These are phyloP conservation scores for Buphagus erythrorhynchus DNA, from an alignment of 2,797 vertebrate genomes.

Conservation along the genomic window DNA sequence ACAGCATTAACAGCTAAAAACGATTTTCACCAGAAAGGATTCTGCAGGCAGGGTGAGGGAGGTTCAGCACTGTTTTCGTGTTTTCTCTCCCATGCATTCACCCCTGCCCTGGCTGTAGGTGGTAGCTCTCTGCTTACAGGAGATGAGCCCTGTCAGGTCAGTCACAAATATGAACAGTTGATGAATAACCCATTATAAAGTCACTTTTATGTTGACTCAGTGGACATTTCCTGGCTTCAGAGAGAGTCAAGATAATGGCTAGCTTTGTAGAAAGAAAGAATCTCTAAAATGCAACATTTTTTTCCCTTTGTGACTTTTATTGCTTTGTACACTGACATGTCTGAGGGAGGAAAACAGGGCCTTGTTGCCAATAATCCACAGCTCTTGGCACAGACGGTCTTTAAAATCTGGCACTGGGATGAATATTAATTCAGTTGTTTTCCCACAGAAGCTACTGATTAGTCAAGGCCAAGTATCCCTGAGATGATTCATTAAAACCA, in stretches of 20 bases:
- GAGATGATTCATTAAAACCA: slow-evolving; percentile 73
- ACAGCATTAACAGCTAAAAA: slow-evolving; percentile 49
- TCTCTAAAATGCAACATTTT: slow-evolving; percentile 74
- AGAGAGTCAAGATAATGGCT: slow-evolving; percentile 67
- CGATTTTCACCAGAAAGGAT: slow-evolving; percentile 43
- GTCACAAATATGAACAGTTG: slow-evolving; percentile 70
- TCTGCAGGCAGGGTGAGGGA: neutral
- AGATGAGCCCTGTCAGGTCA: slow-evolving; percentile 63
- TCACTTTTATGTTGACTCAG: slow-evolving; percentile 71
- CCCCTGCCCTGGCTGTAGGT: slow-evolving; percentile 54
- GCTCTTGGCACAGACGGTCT: slow-evolving; percentile 60
- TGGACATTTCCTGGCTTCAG: slow-evolving; percentile 70
- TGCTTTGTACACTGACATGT: slow-evolving; percentile 67
- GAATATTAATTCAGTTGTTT: slow-evolving; percentile 73
- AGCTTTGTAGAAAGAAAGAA: slow-evolving; percentile 73
- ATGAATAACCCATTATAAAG: slow-evolving; percentile 74
- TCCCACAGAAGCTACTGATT: slow-evolving; percentile 78
- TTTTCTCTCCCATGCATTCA: slow-evolving; percentile 30
- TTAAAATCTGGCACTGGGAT: slow-evolving; percentile 56
- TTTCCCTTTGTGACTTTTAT: slow-evolving; percentile 67
- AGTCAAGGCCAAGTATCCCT: slow-evolving; percentile 63
- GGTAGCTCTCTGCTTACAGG: slow-evolving; percentile 36
- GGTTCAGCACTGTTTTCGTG: slow-evolving; percentile 17
- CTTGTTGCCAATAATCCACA: slow-evolving; percentile 65
- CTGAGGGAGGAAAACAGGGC: slow-evolving; percentile 71